phyloP scores from a whole-genome alignment of 2,113 vertebrate species.

The Microtus richardsoni region DNA sequence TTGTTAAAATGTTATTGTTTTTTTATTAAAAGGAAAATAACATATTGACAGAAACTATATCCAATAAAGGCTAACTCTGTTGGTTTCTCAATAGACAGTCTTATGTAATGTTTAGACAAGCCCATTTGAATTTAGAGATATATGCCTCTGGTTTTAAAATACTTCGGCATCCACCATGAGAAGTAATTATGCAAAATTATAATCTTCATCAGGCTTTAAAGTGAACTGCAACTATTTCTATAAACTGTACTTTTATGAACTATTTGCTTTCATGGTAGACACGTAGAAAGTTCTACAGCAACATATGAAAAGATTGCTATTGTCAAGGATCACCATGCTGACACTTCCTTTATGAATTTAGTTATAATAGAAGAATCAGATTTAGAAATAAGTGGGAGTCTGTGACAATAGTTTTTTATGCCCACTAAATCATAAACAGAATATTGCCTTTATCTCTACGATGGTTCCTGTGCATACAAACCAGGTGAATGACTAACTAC shows the following conservation, averaged over 20 bases:
- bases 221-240: background rate
- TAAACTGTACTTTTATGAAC: background rate
- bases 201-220: slow-evolving; percentile 6
- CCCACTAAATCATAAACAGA: background rate
- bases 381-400: slow-evolving; percentile 62
- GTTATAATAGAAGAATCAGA: slow-evolving; percentile 22
- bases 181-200: background rate
- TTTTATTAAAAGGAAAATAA: slow-evolving; percentile 25
- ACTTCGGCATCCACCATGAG: background rate
- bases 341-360: background rate
- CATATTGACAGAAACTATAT: background rate
- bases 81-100: background rate
- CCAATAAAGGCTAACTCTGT: slow-evolving; percentile 2
- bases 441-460: slow-evolving; percentile 5
- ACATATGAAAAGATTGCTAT: slow-evolving; percentile 22
- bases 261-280: background rate
- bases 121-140: background rate
- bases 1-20: background rate
- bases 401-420: slow-evolving; percentile 53
- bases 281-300: background rate
- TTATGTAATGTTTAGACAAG: background rate
- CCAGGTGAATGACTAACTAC: slow-evolving; percentile 8
- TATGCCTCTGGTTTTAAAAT: background rate
- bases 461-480: slow-evolving; percentile 24
- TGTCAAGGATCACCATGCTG: slow-evolving; percentile 34